phyloP scores from a whole-genome alignment of 1,140 invertebrate genomes.

The Pseudomyrmex cubaensis region DNA sequence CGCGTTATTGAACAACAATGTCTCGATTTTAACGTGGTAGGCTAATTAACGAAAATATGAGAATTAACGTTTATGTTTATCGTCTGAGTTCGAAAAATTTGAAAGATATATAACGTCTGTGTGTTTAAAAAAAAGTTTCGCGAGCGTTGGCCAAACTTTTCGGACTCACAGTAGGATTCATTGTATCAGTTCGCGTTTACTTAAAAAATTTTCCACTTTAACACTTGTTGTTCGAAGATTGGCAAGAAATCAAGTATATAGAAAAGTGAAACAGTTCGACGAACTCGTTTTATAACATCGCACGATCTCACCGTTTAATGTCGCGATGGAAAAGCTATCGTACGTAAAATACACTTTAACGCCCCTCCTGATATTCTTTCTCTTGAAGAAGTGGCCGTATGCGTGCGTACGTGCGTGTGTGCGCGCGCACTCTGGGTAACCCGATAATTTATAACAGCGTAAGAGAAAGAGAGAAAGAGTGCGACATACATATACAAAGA shows the following conservation, averaged over 20 bases:
- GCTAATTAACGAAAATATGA: no score
- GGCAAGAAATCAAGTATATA: background rate
- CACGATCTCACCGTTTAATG: conserved; percentile 52
- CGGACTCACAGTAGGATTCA: no score
- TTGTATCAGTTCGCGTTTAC: no score
- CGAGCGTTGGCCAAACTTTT: no score
- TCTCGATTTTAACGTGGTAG: no score
- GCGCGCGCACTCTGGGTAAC: conserved; percentile 65
- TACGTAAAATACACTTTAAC: conserved; percentile 53
- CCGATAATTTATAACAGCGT: conserved; percentile 72
- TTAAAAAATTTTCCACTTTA: background rate
- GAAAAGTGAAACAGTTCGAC: background rate
- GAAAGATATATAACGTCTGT: no score
- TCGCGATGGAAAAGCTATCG: conserved; percentile 55
- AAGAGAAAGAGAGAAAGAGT: conserved; percentile 27
- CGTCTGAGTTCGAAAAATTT: no score
- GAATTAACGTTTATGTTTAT: no score
- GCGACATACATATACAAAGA: background rate
- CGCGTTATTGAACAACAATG: no score
- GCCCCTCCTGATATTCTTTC: conserved; percentile 60
- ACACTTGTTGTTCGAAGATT: background rate
- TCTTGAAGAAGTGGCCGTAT: conserved; percentile 58
- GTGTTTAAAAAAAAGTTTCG: no score
- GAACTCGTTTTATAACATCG: conserved; percentile 46
- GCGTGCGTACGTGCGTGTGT: no score